phyloP scores from a whole-genome alignment of 2,113 vertebrate genomes.

The Fulmarus glacialis region DNA sequence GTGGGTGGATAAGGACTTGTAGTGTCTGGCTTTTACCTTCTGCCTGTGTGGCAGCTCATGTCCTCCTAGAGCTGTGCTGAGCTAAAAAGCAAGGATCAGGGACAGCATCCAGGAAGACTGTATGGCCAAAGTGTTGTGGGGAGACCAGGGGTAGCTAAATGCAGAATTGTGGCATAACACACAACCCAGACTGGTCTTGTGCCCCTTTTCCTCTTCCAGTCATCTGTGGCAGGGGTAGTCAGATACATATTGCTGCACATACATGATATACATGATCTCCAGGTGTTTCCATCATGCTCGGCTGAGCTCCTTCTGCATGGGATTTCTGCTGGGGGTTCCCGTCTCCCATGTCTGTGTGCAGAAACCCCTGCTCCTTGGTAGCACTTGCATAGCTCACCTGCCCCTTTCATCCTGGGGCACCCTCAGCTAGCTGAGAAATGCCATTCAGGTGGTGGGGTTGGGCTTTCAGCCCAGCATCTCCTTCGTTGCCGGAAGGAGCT shows the following conservation, averaged over 20 bases:
- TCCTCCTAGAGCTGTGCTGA: neutral
- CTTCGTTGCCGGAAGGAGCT: neutral
- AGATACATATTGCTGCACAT: neutral
- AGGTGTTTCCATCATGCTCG: neutral
- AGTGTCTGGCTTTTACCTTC: neutral
- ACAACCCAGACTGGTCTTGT: neutral
- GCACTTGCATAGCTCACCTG: neutral
- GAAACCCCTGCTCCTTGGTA: neutral
- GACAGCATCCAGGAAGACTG: neutral
- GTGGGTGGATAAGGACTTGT: neutral
- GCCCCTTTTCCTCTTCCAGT: neutral
- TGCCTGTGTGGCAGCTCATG: neutral
- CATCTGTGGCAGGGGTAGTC: neutral
- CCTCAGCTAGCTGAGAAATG: neutral
- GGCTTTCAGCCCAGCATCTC: neutral
- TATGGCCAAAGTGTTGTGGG: neutral
- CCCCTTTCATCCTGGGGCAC: neutral
- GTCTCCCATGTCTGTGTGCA: rapidly evolving
- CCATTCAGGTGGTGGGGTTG: neutral
- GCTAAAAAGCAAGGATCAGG: neutral
- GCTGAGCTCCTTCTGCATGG: neutral
- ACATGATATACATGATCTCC: neutral
- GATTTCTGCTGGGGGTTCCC: neutral
- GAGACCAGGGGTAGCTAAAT: neutral
- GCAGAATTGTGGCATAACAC: neutral